Base-by-base conservation (phyloP, 2,888 invertebrate species). In the Rhabditophanes sp. region DNA sequence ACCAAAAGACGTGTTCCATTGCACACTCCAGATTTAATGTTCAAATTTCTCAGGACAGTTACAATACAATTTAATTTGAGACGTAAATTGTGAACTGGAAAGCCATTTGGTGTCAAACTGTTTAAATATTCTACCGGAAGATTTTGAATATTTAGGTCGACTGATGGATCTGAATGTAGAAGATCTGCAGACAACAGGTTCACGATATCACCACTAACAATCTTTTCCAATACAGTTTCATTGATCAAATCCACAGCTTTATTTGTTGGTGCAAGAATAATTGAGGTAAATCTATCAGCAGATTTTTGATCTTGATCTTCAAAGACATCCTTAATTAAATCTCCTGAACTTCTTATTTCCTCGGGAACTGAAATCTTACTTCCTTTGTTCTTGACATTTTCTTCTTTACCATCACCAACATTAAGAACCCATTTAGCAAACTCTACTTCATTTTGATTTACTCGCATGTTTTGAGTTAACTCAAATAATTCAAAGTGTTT, bases 1-100 rank as follows among this genome's bases (percentile, higher is more conserved):
- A 47, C 35, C 9, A 30, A 11, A n/a, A 48, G 18, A 17, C 33
- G 16, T n/a, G 41, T 42, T 7, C 47, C 47, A 37, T 46, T 46
- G 18, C 50, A 50, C 4, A 46, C 15, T 1, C 46, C 46, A 26
- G 34, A 25, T 4, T 23, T 19, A 7, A 44, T 38, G 29, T 33
- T 48, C 5, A 50, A 17, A 24, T 50, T 46, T 18, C 42, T n/a
- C 3, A 46, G 15, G 3, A 49, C 14, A 26, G 50, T 41, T 0
- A 46, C 43, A 11, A 31, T 35, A n/a, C 26, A 23, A 29, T 42
- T 27, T 12, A 23, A 26, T 21, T 35, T 42, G n/a, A 49, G 25
- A 5, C 21, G 26, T 20, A 49, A 27, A 26, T 19, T 14, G 17
- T 49, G 40, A 7, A 25, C 31, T 15, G 44, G 46, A 22, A 46